Evolutionary conservation across 1,140 invertebrate species (phyloP), one percentile per base, ranked within the genome.

Genomic region (Brachionus plicatilis): DNA sequence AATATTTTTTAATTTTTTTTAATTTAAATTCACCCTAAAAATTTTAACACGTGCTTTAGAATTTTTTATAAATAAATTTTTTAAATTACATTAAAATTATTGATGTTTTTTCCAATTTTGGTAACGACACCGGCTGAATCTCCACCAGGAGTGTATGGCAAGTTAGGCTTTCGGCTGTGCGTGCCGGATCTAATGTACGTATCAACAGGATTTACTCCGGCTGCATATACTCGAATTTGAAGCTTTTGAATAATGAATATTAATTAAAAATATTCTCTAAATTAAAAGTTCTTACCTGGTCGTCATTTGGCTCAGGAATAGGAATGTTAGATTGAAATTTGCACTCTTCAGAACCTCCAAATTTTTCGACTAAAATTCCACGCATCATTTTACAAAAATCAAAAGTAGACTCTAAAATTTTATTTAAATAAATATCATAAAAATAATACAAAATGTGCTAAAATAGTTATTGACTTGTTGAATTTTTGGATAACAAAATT

Each of bases 151-250:
- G 89, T 90, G 85, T 91, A 91, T 0, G 92, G 92, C 43, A 92
- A 86, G 1, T 72, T 27, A 4, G 91, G 92, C 9, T 88, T 84
- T 9, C 75, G 84, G 5, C 86, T 86, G 85, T 90, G 91, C 7
- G 85, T 86, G 20, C 92, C 92, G 85, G 88, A 86, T 33, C 92
- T 87, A 33, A 92, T 91, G 84, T 92, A 92, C 0, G 91, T 91
- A 84, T 92, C 92, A n/a, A 92, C 91, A 41, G 92, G 92, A 86
- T 92, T 92, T 0, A 92, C 88, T 20, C 92, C 92, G 85, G 90
- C 87, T 8, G 90, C 88, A 27, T 87, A 66, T 1, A 92, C 90
- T 84, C 89, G 88, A 7, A 92, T 88, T 60, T 92, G 85, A 27
- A 92, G 88, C 91, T 92, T 12, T 47, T 83, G 72, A 24, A 56